phyloP scores from a whole-genome alignment of 2,113 vertebrate species.

The Eublepharis macularius region DNA sequence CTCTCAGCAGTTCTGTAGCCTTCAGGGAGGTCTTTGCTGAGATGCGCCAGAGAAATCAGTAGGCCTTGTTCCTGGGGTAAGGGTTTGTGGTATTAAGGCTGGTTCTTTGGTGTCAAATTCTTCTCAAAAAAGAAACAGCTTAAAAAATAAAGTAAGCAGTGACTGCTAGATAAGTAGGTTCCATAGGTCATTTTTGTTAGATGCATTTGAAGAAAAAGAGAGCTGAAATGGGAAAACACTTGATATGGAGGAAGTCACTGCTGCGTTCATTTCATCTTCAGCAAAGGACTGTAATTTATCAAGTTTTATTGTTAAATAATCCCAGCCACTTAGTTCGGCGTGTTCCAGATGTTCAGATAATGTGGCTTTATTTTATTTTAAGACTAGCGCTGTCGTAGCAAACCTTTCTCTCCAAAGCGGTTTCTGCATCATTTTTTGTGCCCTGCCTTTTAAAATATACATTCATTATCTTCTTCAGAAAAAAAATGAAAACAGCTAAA shows the following conservation, averaged over 20 bases:
- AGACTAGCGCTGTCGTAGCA: constrained; percentile 29
- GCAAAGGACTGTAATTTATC: constrained; percentile 18
- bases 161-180: not conserved
- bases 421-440: not conserved
- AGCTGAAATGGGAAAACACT: not conserved
- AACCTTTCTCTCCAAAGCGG: constrained; percentile 14
- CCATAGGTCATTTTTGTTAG: not conserved
- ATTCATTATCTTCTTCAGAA: constrained; percentile 44
- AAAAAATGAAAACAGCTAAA: constrained; percentile 47
- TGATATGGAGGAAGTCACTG: not conserved
- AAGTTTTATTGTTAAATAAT: constrained; percentile 24
- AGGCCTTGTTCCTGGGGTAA: too few relatives aligned
- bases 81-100: not conserved
- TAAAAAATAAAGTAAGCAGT: not conserved
- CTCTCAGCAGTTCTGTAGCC: too few relatives aligned
- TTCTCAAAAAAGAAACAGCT: not conserved
- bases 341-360: constrained; percentile 62
- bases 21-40: too few relatives aligned
- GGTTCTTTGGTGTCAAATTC: not conserved
- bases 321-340: constrained; percentile 17
- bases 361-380: constrained; percentile 56
- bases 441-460: constrained; percentile 29
- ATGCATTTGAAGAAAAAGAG: not conserved
- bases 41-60: not conserved
- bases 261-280: constrained; percentile 25